Conservation (phyloP, 1,140 invertebrate species). For the Diachasmimorpha longicaudata region DNA sequence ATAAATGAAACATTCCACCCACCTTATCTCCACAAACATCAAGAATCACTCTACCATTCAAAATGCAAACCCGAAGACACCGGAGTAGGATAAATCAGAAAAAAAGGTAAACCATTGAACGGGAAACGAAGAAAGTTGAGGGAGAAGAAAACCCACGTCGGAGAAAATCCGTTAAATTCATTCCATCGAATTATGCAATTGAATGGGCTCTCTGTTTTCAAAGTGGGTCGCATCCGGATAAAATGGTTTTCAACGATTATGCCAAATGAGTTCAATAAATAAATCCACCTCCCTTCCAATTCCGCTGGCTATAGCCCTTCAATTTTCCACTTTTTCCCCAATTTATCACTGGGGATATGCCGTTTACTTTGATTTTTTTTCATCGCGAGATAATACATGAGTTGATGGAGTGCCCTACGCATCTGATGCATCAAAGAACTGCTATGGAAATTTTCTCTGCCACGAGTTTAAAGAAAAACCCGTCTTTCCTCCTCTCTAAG, state of each 20-base stretch:
- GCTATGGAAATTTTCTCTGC: neutral
- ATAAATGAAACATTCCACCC: neutral
- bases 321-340: neutral
- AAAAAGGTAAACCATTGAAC: constrained; percentile 7
- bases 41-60: constrained; percentile 18
- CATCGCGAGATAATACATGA: neutral
- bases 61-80: neutral
- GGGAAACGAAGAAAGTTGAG: constrained; percentile 5
- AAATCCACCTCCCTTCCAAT: neutral
- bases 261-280: constrained; percentile 16
- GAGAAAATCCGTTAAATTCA: constrained; percentile 9
- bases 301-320: neutral
- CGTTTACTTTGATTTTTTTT: neutral
- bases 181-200: constrained; percentile 8
- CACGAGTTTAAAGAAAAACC: neutral
- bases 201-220: constrained; percentile 5
- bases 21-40: neutral
- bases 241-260: constrained; percentile 12
- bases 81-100: neutral
- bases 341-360: neutral
- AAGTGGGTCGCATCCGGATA: constrained; percentile 8
- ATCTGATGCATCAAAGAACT: constrained; percentile 16
- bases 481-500: neutral
- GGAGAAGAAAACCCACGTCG: constrained; percentile 10
- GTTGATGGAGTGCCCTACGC: neutral